Percentiles rank a stretch among this genome's conserved stretches.
phyloP scores from a whole-genome alignment of 2,113 vertebrate species.

The Prunella himalayana region DNA sequence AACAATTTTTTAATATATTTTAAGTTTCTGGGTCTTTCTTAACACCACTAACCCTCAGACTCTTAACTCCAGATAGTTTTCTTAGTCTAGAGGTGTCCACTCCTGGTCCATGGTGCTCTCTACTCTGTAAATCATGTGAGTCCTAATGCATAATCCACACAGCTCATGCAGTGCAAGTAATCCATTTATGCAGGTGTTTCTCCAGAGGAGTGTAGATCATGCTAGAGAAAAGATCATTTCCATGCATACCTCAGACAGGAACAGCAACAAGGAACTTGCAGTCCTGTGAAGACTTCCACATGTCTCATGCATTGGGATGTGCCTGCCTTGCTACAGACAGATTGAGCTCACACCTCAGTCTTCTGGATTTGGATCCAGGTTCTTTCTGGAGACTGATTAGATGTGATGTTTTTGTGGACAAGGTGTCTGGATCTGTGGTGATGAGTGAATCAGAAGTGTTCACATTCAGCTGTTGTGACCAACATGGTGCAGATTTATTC shows the following conservation, averaged over 20 bases:
- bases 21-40: not conserved
- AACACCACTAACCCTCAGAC: not conserved
- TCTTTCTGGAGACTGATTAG: not conserved
- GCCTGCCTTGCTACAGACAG: not conserved
- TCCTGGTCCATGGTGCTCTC: not conserved
- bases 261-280: accelerated
- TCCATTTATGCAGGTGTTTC: not conserved
- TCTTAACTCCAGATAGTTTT: not conserved
- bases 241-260: not conserved
- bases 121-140: not conserved
- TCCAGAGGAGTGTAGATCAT: not conserved
- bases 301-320: not conserved
- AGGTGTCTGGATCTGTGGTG: not conserved
- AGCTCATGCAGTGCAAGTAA: not conserved
- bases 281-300: not conserved
- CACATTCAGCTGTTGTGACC: not conserved
- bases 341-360: not conserved
- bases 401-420: not conserved
- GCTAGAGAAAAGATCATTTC: too few relatives aligned
- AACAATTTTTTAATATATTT: not conserved
- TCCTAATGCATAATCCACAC: not conserved
- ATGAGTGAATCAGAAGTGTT: not conserved
- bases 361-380: not conserved
- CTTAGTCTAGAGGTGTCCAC: not conserved
- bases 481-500: not conserved